phyloP scores from a whole-genome alignment of 1,140 invertebrate genomes.

The Stegodyphus dumicola region DNA sequence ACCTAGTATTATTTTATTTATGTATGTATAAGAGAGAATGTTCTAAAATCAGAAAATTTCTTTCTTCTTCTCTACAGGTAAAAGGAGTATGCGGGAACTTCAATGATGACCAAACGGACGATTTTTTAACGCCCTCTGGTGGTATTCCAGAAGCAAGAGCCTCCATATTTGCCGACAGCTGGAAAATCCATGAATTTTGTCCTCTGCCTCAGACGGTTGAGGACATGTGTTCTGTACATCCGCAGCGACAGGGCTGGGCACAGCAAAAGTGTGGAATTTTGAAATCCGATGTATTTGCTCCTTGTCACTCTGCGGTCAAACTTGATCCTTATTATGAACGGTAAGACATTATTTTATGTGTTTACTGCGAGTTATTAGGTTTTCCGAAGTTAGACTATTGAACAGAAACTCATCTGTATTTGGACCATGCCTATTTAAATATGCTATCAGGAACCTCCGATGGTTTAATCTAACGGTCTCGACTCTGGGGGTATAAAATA shows the following conservation, averaged over 20 bases:
- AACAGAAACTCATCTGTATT: no score
- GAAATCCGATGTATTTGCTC: constrained; percentile 78
- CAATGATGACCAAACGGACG: constrained; percentile 83
- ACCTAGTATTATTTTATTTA: no score
- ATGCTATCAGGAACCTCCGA: no score
- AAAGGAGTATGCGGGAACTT: constrained; percentile 92
- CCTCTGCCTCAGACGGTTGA: constrained; percentile 66
- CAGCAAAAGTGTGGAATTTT: constrained; percentile 79
- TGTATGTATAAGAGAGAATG: no score
- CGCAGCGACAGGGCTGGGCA: constrained; percentile 83
- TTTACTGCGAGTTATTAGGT: no score
- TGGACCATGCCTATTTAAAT: no score
- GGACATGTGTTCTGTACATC: constrained; percentile 80
- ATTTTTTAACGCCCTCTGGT: constrained; percentile 83
- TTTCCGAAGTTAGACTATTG: no score
- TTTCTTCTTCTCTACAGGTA: constrained; percentile 70
- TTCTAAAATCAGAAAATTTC: no score
- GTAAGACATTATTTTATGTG: constrained; percentile 54
- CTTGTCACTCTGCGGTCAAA: constrained; percentile 83
- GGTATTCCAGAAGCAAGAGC: constrained; percentile 79
- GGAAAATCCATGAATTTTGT: constrained; percentile 84
- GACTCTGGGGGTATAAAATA: no score
- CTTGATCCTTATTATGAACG: constrained; percentile 75
- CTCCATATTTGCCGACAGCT: constrained; percentile 85
- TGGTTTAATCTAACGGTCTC: no score